Percentiles rank a stretch among this genome's conserved stretches.
Evolutionary conservation across 2,797 vertebrate genomes (phyloP).

Genomic region (Lepilemur ruficaudatus): DNA sequence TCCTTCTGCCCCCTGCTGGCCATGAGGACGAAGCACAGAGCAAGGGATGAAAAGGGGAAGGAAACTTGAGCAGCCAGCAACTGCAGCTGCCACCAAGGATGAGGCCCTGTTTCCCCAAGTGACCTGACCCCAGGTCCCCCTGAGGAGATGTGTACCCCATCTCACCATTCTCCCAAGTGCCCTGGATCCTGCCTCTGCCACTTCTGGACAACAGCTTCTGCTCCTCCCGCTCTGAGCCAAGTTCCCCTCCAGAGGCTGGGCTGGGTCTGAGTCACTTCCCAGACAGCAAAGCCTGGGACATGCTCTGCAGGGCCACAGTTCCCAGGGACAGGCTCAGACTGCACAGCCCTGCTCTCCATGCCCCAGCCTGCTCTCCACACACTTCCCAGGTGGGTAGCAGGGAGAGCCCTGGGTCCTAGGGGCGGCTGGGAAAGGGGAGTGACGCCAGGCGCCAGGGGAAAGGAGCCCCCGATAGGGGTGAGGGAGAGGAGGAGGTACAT

Average conservation of each 20-base stretch:
- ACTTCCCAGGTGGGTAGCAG: constrained; percentile 51
- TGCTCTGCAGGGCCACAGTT: not conserved
- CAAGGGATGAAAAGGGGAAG: not conserved
- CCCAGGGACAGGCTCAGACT: not conserved
- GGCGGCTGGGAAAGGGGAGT: not conserved
- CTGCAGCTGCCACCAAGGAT: not conserved
- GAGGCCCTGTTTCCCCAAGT: not conserved
- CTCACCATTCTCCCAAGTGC: not conserved
- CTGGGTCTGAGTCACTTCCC: constrained; percentile 31
- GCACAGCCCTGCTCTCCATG: not conserved
- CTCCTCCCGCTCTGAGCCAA: not conserved
- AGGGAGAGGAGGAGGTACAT: not conserved
- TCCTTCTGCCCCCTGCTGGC: constrained; percentile 64
- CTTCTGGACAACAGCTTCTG: not conserved
- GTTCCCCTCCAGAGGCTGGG: not conserved
- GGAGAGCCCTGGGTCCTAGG: not conserved
- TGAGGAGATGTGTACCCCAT: too few relatives aligned
- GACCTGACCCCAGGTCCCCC: not conserved
- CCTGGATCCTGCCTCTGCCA: not conserved
- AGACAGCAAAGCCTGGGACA: not conserved
- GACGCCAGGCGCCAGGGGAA: not conserved
- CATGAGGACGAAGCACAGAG: not conserved
- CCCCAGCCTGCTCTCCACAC: not conserved
- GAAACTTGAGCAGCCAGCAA: not conserved
- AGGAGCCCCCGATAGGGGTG: not conserved